Evolutionary conservation across 2,888 invertebrate species (phyloP), one percentile per base, ranked within the genome.

Genomic region (Tinea semifulvella): DNA sequence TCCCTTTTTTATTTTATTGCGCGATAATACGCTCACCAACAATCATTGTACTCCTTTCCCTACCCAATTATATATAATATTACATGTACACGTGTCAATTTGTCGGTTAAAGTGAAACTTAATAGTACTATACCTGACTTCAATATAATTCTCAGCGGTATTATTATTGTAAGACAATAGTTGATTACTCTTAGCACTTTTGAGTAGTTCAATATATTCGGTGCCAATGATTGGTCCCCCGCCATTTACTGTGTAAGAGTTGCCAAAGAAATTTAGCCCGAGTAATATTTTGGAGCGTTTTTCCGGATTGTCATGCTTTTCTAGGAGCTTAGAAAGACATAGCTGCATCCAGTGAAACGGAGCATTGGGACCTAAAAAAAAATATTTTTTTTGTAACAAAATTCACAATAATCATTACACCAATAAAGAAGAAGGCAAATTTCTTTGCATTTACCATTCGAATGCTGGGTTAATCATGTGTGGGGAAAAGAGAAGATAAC

Each of bases 181-280:
- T 61, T 90, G 89, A 38, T 90, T 79, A 43, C 52, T 89, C 63
- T 92, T 92, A 1, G 87, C 84, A 53, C 86, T 84, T 53, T 88
- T 87, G 36, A 96, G 65, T 39, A 91, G 73, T 49, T 91, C 88
- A 43, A 96, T 76, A 61, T 89, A 96, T 60, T 92, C 89, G 3
- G 85, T 82, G 2, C 89, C 92, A 8, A 95, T 76, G 47, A 97
- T 90, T 0, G 96, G 87, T 1, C 90, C 90, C 3, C 94, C 95
- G 2, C 92, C 92, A 53, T 88, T 87, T 1, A 88, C 85, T 0
- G 89, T 90, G 56, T 91, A 96, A 52, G 92, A 91, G 63, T 94
- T 91, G 1, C 97, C 97, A 70, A 96, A 98, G 74, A 97, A 95
- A 67, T 97, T 98, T 4, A 97, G 65, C 1, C 97, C 97, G 51